Evolutionary conservation across 2,113 vertebrate genomes (phyloP).

Genomic region (Herpetotheres cachinnans): DNA sequence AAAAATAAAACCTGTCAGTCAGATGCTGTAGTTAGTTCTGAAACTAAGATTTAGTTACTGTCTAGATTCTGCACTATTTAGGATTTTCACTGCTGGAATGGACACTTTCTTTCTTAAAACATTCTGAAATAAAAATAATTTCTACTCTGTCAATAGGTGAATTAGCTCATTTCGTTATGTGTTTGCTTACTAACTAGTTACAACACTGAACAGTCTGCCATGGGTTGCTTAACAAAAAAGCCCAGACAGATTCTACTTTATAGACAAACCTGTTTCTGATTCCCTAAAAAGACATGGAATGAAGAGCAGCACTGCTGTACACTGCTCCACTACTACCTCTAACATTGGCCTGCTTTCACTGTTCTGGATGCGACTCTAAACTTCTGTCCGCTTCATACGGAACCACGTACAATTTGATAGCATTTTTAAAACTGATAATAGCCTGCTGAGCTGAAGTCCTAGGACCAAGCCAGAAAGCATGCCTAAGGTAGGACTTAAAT

Average conservation of each 20-base stretch:
- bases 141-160: not conserved
- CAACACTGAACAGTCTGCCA: not conserved
- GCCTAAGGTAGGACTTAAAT: not conserved
- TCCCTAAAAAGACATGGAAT: not conserved
- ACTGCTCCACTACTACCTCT: not conserved
- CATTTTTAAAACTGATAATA: not conserved
- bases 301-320: not conserved
- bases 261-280: not conserved
- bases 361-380: not conserved
- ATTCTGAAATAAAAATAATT: not conserved
- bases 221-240: not conserved
- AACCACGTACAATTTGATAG: not conserved
- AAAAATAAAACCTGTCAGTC: not conserved
- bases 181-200: not conserved
- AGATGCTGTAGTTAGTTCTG: not conserved
- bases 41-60: not conserved
- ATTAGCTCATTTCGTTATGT: not conserved
- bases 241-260: not conserved
- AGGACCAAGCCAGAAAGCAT: not conserved
- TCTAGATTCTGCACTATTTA: not conserved
- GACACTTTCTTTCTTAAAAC: not conserved
- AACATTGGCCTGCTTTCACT: not conserved
- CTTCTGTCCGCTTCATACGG: not conserved
- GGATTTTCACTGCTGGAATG: not conserved
- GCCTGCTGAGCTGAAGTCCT: not conserved